These are phyloP conservation scores for Melanogrammus aeglefinus DNA, from an alignment of 2,797 vertebrate species.

Conservation along the genomic window DNA sequence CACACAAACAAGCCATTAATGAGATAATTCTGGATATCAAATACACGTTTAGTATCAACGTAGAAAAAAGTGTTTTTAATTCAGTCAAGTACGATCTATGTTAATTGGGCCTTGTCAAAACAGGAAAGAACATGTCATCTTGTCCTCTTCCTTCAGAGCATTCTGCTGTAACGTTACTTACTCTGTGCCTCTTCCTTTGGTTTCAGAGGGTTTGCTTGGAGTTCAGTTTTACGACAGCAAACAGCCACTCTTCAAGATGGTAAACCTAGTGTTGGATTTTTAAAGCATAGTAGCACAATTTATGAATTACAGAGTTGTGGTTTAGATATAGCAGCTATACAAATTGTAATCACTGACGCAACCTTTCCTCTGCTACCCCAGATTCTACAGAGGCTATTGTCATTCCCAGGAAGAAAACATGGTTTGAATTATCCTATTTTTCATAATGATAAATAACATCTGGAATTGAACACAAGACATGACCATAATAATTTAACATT, in stretches of 20 bases:
- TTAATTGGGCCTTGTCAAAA: neutral
- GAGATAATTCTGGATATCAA: neutral
- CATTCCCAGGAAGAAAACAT: constrained; percentile 87
- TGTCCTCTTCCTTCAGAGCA: neutral
- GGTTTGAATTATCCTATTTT: constrained; percentile 69
- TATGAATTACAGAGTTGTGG: neutral
- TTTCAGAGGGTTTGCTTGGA: constrained; percentile 73
- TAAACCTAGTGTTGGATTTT: constrained; percentile 41
- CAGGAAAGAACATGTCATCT: neutral
- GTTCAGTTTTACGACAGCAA: constrained; percentile 58
- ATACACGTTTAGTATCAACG: neutral
- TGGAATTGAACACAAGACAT: neutral
- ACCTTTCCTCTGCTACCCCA: constrained; percentile 19
- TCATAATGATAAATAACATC: neutral
- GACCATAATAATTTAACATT: neutral
- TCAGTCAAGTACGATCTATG: neutral
- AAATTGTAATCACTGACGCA: neutral
- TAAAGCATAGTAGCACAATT: neutral
- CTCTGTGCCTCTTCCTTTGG: neutral
- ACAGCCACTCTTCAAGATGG: constrained; percentile 64
- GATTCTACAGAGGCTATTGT: constrained; percentile 72
- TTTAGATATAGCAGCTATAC: neutral
- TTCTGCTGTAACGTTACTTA: neutral
- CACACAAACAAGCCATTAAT: neutral
- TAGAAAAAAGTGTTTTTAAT: neutral